Evolutionary conservation across 2,113 vertebrate genomes (phyloP).

Genomic region (Lichenostomus cassidix): DNA sequence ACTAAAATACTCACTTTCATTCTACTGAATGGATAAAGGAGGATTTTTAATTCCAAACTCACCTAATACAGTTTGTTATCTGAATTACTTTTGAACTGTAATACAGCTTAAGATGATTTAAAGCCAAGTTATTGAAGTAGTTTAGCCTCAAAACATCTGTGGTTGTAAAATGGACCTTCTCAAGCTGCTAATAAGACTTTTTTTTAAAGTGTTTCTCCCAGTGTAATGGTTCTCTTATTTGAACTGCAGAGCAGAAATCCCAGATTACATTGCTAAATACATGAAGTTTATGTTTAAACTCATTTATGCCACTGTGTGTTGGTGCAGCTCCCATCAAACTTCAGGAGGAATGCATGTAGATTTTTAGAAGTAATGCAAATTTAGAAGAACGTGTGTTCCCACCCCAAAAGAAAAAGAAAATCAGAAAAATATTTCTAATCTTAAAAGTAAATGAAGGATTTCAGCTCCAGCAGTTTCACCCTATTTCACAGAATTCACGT

Average conservation of each 20-base stretch:
- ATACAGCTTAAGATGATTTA: not conserved
- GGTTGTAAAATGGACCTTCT: not conserved
- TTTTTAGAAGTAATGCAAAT: not conserved
- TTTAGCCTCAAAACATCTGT: slow-evolving; percentile 19
- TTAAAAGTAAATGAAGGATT: not conserved
- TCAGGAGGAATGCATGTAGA: not conserved
- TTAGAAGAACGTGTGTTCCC: not conserved
- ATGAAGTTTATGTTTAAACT: not conserved
- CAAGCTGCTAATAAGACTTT: not conserved
- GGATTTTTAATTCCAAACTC: slow-evolving; percentile 1
- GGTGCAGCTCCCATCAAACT: not conserved
- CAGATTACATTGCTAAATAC: not conserved
- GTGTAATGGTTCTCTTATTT: not conserved
- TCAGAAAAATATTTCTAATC: not conserved
- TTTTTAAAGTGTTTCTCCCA: not conserved
- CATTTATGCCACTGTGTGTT: not conserved
- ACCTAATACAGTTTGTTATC: slow-evolving; percentile 18
- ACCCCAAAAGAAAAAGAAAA: not conserved
- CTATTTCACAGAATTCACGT: not conserved
- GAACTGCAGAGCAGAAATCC: not conserved
- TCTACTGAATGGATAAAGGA: not conserved
- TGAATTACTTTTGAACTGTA: slow-evolving; percentile 11
- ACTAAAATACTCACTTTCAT: not conserved
- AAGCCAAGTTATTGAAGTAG: slow-evolving; percentile 1
- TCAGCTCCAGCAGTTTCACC: not conserved